These are phyloP conservation scores for Muscicapa adusta DNA, from an alignment of 2,113 vertebrate genomes.

Conservation along the genomic window DNA sequence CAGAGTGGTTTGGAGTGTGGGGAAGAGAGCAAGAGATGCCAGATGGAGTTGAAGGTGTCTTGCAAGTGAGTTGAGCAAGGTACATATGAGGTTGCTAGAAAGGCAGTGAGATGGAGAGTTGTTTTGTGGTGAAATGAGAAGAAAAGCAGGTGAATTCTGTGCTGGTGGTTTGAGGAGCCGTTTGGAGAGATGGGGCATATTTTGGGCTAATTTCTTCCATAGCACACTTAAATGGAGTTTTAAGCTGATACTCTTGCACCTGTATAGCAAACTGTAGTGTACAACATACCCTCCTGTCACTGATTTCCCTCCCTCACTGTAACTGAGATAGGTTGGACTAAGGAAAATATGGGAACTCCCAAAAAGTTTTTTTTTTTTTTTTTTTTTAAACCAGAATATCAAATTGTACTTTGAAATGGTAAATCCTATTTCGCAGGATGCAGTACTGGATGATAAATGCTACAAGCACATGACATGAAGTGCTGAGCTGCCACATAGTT, in stretches of 20 bases:
- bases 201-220: neutral
- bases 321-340: neutral
- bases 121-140: neutral
- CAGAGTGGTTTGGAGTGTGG: neutral
- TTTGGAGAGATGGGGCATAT: neutral
- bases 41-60: neutral
- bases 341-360: neutral
- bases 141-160: neutral
- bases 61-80: neutral
- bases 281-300: fast-evolving
- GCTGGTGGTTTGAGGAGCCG: neutral
- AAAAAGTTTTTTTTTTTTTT: neutral
- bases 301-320: neutral
- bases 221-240: neutral
- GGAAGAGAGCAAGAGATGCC: fast-evolving
- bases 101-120: neutral
- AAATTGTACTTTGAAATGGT: neutral
- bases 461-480: neutral
- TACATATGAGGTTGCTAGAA: neutral
- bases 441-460: neutral
- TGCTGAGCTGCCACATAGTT: neutral
- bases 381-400: neutral
- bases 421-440: neutral
- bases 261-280: neutral
- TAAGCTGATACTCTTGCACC: neutral